Evolutionary conservation across 2,113 vertebrate species (phyloP), one percentile per base, ranked within the genome.

Genomic region (Euleptes europaea): DNA sequence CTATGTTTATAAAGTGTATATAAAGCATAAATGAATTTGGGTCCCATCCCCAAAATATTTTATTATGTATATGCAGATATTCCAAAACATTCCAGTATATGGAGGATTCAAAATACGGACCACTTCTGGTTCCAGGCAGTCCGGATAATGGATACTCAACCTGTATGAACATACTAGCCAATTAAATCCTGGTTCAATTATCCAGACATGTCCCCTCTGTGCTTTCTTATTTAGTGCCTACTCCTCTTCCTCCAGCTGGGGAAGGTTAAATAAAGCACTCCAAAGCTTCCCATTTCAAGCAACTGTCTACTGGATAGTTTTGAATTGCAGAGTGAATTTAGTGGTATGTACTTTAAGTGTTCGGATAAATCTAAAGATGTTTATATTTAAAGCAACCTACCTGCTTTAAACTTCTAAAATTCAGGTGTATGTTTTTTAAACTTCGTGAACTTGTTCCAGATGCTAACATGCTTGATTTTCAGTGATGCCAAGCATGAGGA

Each of bases 221-320:
- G 15, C 14, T 33, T 26, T 35, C 26, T 26, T 35, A 1, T 13
- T 78, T 14, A 19, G 47, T 54, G 23, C 9, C 31, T n/a, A 11
- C 35, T 63, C 35, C 33, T 63, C 33, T 31, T 13, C 33, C 49
- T 63, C 35, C 40, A 33, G 28, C 12, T 63, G 33, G 11, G 31
- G 35, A 78, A 60, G 40, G 2, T 78, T 78, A 63, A 57, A 15
- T 31, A 60, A n/a, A 76, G 4, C 21, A 26, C 38, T 23, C 38
- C 9, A 21, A 33, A 57, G 21, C 1, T 38, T 57, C 19, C 31
- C n/a, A 54, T 38, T 10, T 35, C 35, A 78, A 40, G 19, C 33
- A 40, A 23, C 82, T 26, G 65, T 60, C 26, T 63, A 49, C 8
- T 3, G n/a, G 72, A 26, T 84, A 60, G 84, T 91, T 92, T 81